Evolutionary conservation across 2,113 vertebrate species (phyloP), one percentile per base, ranked within the genome.

Genomic region (rat (Rattus norvegicus)): DNA sequence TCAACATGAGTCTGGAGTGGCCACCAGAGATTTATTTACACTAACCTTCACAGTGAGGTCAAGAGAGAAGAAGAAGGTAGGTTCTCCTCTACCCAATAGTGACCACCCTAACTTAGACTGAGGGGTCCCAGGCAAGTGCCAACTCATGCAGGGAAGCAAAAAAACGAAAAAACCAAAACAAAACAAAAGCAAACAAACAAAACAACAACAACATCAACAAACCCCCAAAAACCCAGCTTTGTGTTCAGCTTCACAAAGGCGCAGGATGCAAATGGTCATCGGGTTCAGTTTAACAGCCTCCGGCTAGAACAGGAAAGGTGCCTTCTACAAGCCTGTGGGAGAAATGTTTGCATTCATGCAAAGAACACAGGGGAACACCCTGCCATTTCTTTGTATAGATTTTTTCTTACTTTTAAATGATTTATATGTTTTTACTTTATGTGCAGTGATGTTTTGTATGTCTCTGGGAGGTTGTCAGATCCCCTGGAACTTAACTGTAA

Each of bases 331-430:
- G 86, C 88, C 67, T 1, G 20, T 17, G 67, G 33, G n/a, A 7
- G 16, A 11, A 75, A 70, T n/a, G 36, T 91, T 94, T 88, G 90
- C n/a, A 92, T 70, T 85, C 70, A 33, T 88, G 17, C 65, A 83
- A 87, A 93, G 91, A 86, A 83, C 81, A 17, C 26, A 81, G 75
- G 59, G 28, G 80, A 86, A 92, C 22, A 76, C 16, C 75, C 4
- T 0, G 10, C 39, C n/a, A 65, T 47, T 49, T 77, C 43, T 77
- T 30, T 69, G 33, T 77, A 39, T 20, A 72, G 17, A 39, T 19
- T 72, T 72, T 72, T 39, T 39, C n/a, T 72, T 39, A 19, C 70
- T 72, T n/a, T 72, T 72, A 72, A 39, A 22, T 72, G 36, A 72
- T 20, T 72, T 72, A 9, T 72, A 2, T 63, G 5, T 63, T 39